These are phyloP conservation scores for Lagopus leucura DNA, from an alignment of 2,113 vertebrate species.

Conservation along the genomic window DNA sequence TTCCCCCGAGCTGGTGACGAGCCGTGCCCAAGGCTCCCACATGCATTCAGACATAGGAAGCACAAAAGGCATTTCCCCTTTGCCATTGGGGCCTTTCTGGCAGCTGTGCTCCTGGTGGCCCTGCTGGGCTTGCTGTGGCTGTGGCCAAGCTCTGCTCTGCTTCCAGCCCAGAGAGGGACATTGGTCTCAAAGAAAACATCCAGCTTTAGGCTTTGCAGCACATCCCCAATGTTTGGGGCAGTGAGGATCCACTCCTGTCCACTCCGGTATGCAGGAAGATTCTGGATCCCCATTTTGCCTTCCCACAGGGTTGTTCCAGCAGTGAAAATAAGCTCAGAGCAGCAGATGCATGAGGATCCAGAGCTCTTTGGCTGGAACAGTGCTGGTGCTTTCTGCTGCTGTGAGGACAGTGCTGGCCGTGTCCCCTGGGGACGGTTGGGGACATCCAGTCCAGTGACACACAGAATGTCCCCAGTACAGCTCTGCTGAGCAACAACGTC, in stretches of 20 bases:
- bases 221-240: rapidly evolving
- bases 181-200: background rate
- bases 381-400: rapidly evolving
- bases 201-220: rapidly evolving
- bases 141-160: background rate
- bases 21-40: background rate
- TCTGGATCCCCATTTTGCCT: rapidly evolving
- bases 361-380: background rate
- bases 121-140: rapidly evolving
- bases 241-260: background rate
- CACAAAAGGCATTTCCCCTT: background rate
- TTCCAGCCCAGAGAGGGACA: background rate
- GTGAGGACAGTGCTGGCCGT: no score
- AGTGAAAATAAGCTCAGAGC: background rate
- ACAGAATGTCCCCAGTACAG: rapidly evolving
- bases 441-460: background rate
- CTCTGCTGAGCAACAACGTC: background rate
- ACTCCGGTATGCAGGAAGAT: rapidly evolving
- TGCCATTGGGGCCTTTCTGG: background rate
- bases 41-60: rapidly evolving
- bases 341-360: background rate
- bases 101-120: background rate
- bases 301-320: background rate
- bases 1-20: background rate
- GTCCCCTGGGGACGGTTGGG: rapidly evolving